Conservation (phyloP, 1,140 invertebrate genomes). For the Dendrolimus punctatus region DNA sequence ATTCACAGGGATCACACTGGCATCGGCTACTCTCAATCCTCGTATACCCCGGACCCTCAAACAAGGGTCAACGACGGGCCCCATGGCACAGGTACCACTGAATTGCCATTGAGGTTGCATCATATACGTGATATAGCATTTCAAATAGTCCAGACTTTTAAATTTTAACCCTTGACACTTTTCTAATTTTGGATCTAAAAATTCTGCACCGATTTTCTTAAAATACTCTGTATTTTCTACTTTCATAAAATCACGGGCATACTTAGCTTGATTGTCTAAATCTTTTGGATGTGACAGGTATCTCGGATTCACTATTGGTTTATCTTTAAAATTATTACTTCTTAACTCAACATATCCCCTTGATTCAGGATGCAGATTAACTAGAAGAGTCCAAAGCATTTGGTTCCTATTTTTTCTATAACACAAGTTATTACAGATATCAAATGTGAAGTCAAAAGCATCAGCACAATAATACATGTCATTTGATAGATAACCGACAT, state of each 20-base stretch:
- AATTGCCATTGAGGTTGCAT: neutral
- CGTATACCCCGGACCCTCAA: conserved; percentile 1
- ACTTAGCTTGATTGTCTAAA: neutral
- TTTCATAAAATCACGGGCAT: neutral
- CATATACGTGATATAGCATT: conserved; percentile 1
- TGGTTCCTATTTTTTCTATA: neutral
- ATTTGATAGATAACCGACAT: too few relatives aligned
- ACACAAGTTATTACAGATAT: neutral
- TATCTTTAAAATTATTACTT: neutral
- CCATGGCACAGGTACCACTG: conserved; percentile 4
- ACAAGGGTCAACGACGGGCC: conserved; percentile 1
- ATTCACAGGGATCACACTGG: conserved; percentile 4
- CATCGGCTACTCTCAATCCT: conserved; percentile 4
- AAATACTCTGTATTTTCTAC: conserved; percentile 2
- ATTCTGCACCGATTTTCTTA: conserved; percentile 1
- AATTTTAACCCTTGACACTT: neutral
- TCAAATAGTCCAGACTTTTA: conserved; percentile 2
- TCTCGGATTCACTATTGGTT: neutral
- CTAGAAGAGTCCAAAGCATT: neutral
- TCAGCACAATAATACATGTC: neutral
- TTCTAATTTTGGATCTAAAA: neutral
- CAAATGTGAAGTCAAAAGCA: neutral
- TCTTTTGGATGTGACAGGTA: neutral
- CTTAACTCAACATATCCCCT: neutral
- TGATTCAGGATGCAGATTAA: neutral